These are phyloP conservation scores for Phrynosoma blainvillii DNA, from an alignment of 2,113 vertebrate species.

Conservation along the genomic window DNA sequence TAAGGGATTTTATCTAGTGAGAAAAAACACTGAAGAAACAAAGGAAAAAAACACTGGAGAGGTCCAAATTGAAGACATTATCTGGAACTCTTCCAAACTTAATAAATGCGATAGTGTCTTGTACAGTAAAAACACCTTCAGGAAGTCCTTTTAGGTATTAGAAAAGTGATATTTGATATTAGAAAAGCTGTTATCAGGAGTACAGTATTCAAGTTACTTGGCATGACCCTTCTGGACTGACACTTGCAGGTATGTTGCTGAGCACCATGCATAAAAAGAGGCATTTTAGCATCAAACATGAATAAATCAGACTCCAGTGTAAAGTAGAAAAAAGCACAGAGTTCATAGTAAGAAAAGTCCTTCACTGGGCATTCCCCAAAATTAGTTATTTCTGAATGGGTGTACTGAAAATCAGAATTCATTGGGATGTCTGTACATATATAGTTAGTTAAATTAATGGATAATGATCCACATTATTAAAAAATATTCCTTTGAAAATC, in stretches of 20 bases:
- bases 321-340: not conserved
- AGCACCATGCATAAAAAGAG: not conserved
- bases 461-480: not conserved
- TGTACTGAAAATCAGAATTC: not conserved
- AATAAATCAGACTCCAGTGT: not conserved
- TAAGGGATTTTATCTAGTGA: too few relatives aligned
- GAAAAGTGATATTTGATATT: too few relatives aligned
- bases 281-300: not conserved
- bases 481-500: not conserved
- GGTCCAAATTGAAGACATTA: too few relatives aligned
- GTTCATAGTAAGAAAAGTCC: not conserved
- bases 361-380: not conserved
- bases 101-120: too few relatives aligned
- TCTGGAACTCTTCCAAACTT: too few relatives aligned
- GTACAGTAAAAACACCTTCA: too few relatives aligned
- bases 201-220: not conserved
- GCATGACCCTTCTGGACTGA: not conserved
- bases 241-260: not conserved
- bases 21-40: too few relatives aligned
- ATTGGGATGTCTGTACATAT: not conserved
- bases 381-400: not conserved
- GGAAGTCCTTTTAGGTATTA: too few relatives aligned
- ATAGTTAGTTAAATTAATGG: not conserved
- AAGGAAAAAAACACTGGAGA: too few relatives aligned
- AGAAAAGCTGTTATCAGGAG: too few relatives aligned